phyloP scores from a whole-genome alignment of 2,888 invertebrate genomes.

The Lacanobia wlatinum region DNA sequence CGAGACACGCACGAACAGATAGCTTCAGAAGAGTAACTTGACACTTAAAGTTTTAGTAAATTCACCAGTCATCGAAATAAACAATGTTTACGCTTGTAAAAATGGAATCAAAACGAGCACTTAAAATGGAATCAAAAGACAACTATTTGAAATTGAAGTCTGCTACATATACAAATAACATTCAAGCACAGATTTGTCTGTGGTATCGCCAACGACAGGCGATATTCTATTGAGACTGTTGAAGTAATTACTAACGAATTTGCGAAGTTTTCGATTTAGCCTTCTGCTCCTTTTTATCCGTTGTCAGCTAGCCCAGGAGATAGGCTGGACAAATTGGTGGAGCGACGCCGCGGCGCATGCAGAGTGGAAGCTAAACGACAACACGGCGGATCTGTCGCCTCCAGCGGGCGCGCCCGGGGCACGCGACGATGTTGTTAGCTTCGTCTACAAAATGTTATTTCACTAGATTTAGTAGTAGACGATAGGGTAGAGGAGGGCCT shows the following conservation, averaged over 20 bases:
- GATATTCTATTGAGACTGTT: no score
- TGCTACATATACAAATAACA: no score
- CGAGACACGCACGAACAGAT: neutral
- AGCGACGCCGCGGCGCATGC: constrained; percentile 38
- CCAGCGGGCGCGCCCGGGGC: neutral
- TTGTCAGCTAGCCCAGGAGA: neutral
- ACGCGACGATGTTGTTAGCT: neutral
- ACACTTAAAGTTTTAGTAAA: neutral
- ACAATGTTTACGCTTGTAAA: no score
- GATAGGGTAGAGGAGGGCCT: no score
- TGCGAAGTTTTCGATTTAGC: neutral
- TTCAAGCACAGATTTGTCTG: no score
- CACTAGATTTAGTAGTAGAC: neutral
- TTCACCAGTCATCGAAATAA: neutral
- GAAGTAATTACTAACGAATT: neutral
- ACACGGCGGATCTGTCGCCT: constrained; percentile 13
- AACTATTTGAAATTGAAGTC: no score
- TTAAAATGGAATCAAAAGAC: no score
- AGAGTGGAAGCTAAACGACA: constrained; percentile 32
- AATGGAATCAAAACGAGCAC: no score
- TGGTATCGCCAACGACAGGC: no score
- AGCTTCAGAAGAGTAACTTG: constrained; percentile 16
- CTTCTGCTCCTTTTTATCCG: constrained; percentile 10
- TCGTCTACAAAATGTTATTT: neutral
- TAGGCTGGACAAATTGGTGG: constrained; percentile 47